Evolutionary conservation across 2,888 invertebrate species (phyloP).

Genomic region (Calameuta pallipes): DNA sequence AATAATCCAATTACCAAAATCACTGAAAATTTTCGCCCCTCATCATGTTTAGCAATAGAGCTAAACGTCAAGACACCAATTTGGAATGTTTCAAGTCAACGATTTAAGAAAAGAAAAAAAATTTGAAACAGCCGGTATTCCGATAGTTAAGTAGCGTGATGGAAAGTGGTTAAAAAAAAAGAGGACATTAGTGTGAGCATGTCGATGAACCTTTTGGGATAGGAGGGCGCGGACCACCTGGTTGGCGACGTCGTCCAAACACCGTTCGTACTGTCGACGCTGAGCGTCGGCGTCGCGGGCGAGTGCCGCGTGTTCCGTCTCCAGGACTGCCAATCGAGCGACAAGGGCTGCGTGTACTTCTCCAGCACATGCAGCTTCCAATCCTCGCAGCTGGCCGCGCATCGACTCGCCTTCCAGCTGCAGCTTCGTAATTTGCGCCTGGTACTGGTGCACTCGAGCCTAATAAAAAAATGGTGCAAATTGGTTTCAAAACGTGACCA

Average conservation of each 20-base stretch:
- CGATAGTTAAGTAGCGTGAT: no score
- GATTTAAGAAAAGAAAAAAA: no score
- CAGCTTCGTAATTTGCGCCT: slow-evolving; percentile 74
- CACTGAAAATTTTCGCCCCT: no score
- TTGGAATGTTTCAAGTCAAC: no score
- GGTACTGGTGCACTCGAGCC: slow-evolving; percentile 80
- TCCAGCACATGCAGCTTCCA: slow-evolving; percentile 60
- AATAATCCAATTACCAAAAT: no score
- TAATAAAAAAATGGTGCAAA: slow-evolving; percentile 20
- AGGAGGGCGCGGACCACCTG: slow-evolving; percentile 85
- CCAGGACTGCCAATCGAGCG: slow-evolving; percentile 69
- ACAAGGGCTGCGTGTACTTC: slow-evolving; percentile 67
- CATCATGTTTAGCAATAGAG: no score
- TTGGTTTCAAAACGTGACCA: no score
- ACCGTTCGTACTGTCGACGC: slow-evolving; percentile 80
- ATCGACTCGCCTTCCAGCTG: slow-evolving; percentile 78
- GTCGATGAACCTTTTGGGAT: slow-evolving; percentile 79
- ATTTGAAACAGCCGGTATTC: no score
- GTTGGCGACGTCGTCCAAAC: slow-evolving; percentile 86
- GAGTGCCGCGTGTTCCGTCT: slow-evolving; percentile 73
- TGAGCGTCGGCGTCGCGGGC: slow-evolving; percentile 75
- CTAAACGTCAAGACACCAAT: no score
- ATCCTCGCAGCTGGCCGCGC: slow-evolving; percentile 62
- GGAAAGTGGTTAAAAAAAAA: background rate
- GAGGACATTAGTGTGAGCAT: slow-evolving; percentile 20